Evolutionary conservation across 2,888 invertebrate genomes (phyloP).

Genomic region (Mythimna ferrago): DNA sequence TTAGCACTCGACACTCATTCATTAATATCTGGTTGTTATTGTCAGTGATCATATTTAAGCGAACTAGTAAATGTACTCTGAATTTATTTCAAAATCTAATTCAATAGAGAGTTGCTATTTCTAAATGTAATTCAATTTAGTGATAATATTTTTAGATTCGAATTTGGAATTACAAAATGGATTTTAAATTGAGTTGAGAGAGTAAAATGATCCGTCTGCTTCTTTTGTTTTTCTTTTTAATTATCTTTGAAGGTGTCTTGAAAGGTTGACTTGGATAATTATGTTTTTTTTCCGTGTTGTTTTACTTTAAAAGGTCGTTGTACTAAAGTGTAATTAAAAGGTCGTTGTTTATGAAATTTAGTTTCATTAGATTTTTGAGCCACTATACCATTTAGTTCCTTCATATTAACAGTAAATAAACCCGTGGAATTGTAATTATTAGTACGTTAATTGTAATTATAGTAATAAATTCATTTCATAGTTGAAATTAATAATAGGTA

Average conservation of each 20-base stretch:
- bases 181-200: background rate
- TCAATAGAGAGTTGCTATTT: constrained; percentile 3
- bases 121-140: background rate
- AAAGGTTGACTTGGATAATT: background rate
- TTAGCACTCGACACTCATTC: constrained; percentile 24
- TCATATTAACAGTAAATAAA: background rate
- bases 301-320: background rate
- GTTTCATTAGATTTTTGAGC: background rate
- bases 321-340: constrained; percentile 14
- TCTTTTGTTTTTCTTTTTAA: constrained; percentile 7
- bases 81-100: constrained; percentile 9
- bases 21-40: constrained; percentile 40
- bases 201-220: background rate
- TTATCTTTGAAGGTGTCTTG: background rate
- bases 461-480: background rate
- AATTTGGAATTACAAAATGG: background rate
- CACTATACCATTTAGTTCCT: background rate
- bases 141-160: background rate
- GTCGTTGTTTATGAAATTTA: background rate
- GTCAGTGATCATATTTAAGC: constrained; percentile 24
- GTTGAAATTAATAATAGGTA: background rate
- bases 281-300: constrained; percentile 1
- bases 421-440: background rate
- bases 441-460: background rate
- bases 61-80: constrained; percentile 6